A percentile compares a stretch with the other conserved stretches of the same genome.
phyloP scores from a whole-genome alignment of 2,888 invertebrate genomes.

The Galeopsomyia nigrocyanea region DNA sequence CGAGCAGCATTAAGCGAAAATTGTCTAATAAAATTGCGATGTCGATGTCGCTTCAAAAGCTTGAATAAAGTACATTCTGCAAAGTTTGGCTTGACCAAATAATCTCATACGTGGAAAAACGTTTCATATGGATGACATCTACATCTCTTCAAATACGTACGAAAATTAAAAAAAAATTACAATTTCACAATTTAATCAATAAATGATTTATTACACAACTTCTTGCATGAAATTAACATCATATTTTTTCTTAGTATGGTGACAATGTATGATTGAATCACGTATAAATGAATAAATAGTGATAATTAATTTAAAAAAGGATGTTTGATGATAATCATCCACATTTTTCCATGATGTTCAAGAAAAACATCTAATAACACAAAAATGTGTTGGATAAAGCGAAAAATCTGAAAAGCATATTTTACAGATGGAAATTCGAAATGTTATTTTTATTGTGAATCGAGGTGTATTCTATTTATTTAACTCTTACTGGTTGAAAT shows the following conservation, averaged over 20 bases:
- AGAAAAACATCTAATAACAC: constrained; percentile 23
- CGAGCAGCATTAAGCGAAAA: constrained; percentile 56
- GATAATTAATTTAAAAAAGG: not conserved
- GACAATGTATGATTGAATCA: not conserved
- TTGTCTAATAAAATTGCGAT: constrained; percentile 58
- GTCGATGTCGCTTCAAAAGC: constrained; percentile 61
- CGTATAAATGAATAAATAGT: constrained; percentile 25
- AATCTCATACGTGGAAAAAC: constrained; percentile 37
- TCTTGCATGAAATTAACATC: too few relatives aligned
- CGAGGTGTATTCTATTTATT: constrained; percentile 41
- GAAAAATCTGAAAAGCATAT: constrained; percentile 49
- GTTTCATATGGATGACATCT: not conserved
- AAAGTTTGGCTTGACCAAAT: constrained; percentile 55
- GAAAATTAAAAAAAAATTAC: too few relatives aligned
- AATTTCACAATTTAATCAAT: too few relatives aligned
- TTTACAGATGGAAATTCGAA: constrained; percentile 34
- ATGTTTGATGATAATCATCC: too few relatives aligned
- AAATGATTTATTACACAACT: too few relatives aligned
- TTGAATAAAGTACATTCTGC: constrained; percentile 63
- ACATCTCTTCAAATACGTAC: not conserved
- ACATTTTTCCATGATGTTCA: too few relatives aligned
- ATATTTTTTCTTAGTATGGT: too few relatives aligned
- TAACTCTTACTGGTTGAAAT: constrained; percentile 22
- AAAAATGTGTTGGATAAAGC: constrained; percentile 38
- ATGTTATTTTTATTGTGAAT: constrained; percentile 20